Conservation (phyloP, 2,888 invertebrate genomes). For the Brachyopa scutellaris region DNA sequence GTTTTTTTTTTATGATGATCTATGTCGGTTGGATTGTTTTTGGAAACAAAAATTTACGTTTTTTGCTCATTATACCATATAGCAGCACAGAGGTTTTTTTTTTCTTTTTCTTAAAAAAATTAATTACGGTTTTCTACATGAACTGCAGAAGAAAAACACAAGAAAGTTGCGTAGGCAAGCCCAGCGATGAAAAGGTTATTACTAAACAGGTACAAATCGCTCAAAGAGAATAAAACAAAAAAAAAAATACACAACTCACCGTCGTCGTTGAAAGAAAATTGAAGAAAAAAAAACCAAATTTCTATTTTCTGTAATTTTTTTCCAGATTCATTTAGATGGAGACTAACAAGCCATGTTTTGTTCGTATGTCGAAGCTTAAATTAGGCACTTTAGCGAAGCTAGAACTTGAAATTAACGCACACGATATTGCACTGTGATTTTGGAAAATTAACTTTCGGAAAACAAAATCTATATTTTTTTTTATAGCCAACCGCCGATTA, state of each 20-base stretch:
- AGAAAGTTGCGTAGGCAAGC: slow-evolving; percentile 49
- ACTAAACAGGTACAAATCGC: slow-evolving; percentile 55
- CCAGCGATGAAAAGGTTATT: slow-evolving; percentile 37
- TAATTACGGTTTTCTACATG: slow-evolving; percentile 45
- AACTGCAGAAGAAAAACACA: slow-evolving; percentile 29
- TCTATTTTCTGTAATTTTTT: slow-evolving; percentile 41
- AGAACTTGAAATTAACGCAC: slow-evolving; percentile 9
- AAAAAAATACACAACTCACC: slow-evolving; percentile 49
- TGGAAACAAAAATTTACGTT: slow-evolving; percentile 54
- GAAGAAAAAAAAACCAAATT: slow-evolving; percentile 14
- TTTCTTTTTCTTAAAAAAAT: slow-evolving; percentile 37
- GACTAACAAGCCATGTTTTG: slow-evolving; percentile 38
- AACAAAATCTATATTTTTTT: not conserved
- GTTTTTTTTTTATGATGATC: slow-evolving; percentile 54
- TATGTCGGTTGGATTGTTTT: slow-evolving; percentile 56
- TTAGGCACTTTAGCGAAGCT: slow-evolving; percentile 13
- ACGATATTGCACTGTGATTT: slow-evolving; percentile 40
- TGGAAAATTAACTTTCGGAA: slow-evolving; percentile 20
- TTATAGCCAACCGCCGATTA: slow-evolving; percentile 18
- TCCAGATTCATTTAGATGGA: not conserved
- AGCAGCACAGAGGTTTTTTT: slow-evolving; percentile 2
- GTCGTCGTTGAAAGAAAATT: slow-evolving; percentile 45
- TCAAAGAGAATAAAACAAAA: slow-evolving; percentile 7
- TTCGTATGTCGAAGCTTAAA: slow-evolving; percentile 13
- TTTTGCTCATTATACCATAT: slow-evolving; percentile 54